Base-by-base conservation (phyloP, 2,113 vertebrate genomes). In the Potamarius usumacintae region DNA sequence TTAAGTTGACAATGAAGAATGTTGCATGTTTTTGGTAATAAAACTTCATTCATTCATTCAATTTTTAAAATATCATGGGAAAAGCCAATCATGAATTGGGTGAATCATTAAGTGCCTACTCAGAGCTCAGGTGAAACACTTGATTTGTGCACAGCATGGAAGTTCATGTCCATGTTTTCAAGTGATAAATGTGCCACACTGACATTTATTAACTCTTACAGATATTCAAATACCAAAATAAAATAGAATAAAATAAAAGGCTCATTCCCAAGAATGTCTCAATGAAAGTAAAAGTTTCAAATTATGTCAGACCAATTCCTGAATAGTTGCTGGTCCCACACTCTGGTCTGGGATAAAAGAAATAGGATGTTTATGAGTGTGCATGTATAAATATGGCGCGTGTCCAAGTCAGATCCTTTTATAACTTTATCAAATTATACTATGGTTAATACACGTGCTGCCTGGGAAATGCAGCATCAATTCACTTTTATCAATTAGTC, bases 401-500 rank as follows among this genome's bases (percentile, higher is more conserved):
- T 52, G n/a, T 55, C 42, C 60, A 42, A 12, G 85, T 86, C 85
- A 42, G 77, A 48, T 62, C 30, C 50, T 72, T 86, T 86, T 79
- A 86, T 65, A 53, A 48, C 60, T 30, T 42, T n/a, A 27, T 57
- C 72, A 65, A 76, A 76, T 82, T 72, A 42, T 72, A 48, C 60
- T 72, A 63, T 14, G 53, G 63, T 48, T 72, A 71, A 67, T 60
- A 17, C 9, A 55, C 7, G 52, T 25, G 53, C 78, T 57, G 77
- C 53, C 63, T 57, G 55, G 9, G 67, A 22, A 82, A 82, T 65
- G 27, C 78, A 58, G 17, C 79, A 78, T 79, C 78, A 74, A 15
- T 82, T 74, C 25, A n/a, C 65, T 82, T 60, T 82, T 62, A 87
- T 79, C 60, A 78, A 57, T 80, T 85, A 88, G 83, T 85, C 58